Evolutionary conservation across 2,113 vertebrate genomes (phyloP), one percentile per base, ranked within the genome.

Genomic region (Eleginops maclovinus): DNA sequence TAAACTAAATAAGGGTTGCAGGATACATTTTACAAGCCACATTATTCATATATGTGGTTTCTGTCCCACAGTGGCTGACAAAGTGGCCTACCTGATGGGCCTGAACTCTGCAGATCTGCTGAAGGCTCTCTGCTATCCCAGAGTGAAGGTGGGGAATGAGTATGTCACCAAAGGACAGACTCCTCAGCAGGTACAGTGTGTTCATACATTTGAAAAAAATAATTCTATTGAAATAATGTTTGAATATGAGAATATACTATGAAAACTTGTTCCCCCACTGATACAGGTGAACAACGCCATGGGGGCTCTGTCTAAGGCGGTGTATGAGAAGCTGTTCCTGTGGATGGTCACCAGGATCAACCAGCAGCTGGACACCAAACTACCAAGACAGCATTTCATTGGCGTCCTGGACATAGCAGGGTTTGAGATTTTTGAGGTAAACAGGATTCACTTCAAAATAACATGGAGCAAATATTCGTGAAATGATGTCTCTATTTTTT

Each of bases 301-400:
- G 6, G 96, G 96, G 0, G 96, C 96, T 0, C 87, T 97, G 54
- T 96, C 94, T 3, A 97, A 97, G 31, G 93, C 96, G 0, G 94
- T 97, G 65, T 97, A 95, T 0, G 96, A 96, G 85, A 96, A 95
- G 89, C 94, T 96, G 90, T 96, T 96, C 91, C 88, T 95, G 72
- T 96, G 95, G 95, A 96, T 96, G 95, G 96, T 96, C 24, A 82
- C 82, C 0, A 67, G 83, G 36, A 88, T 93, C 81, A 91, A 91
- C 85, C 83, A 91, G 75, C 87, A 82, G 75, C 83, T 89, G 3
- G 90, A 93, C 77, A 91, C 89, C 63, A 91, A 86, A 80, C 88
- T 91, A 7, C 86, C 81, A 1, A 73, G 85, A 12, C 85, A 90
- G 54, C 85, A 89, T 55, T 91, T 88, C 12, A 93, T 91, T 2